Conservation (phyloP, 1,140 invertebrate species). For the Nasonia vitripennis region DNA sequence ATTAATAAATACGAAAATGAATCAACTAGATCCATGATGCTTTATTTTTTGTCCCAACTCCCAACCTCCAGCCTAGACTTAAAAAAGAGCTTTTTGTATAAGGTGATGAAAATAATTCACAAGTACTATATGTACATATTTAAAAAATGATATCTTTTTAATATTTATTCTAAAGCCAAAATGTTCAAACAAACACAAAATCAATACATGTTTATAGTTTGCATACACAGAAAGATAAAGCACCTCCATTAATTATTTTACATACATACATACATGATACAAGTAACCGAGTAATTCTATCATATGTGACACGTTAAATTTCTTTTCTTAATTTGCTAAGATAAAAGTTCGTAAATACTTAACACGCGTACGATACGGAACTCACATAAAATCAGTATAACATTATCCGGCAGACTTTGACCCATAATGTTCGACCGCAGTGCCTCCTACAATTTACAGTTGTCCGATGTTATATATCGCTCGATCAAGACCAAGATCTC, state of each 20-base stretch:
- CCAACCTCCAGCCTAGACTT: too few species aligned
- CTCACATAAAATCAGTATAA: neutral
- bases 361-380: neutral
- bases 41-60: neutral
- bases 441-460: neutral
- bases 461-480: neutral
- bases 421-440: neutral
- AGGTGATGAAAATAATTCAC: neutral
- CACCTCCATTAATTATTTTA: too few species aligned
- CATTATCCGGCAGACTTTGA: neutral
- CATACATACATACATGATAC: too few species aligned
- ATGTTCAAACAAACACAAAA: too few species aligned
- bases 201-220: too few species aligned
- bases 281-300: too few species aligned
- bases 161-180: too few species aligned
- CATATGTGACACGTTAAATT: too few species aligned
- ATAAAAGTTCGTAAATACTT: neutral
- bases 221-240: too few species aligned
- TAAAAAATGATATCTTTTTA: too few species aligned
- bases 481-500: neutral
- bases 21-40: neutral
- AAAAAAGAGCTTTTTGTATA: neutral
- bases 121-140: neutral
- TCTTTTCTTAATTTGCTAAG: neutral
- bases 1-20: conserved; percentile 17